Conservation (phyloP, 2,797 vertebrate genomes). For the Smutsia temminckii region DNA sequence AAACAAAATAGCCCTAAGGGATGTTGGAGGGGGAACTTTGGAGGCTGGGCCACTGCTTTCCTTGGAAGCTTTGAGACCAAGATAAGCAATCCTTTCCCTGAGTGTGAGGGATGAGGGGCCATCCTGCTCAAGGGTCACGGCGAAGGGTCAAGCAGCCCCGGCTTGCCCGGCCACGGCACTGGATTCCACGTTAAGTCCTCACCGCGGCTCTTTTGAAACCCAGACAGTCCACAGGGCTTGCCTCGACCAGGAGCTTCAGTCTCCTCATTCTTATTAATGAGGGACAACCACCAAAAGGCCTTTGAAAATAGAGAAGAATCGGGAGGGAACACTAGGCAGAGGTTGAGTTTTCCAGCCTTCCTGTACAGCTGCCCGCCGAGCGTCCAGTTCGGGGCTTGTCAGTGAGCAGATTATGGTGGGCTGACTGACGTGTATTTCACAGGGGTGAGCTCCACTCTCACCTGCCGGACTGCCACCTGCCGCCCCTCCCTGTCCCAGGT, state of each 20-base stretch:
- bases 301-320: background rate
- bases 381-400: background rate
- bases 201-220: background rate
- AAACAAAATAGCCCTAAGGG: background rate
- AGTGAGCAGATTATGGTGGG: background rate
- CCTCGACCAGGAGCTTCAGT: background rate
- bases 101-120: background rate
- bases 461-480: background rate
- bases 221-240: background rate
- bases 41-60: background rate
- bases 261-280: background rate
- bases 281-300: background rate
- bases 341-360: background rate
- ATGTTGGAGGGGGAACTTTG: background rate
- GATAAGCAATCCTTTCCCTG: background rate
- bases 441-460: background rate
- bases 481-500: background rate
- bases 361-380: background rate
- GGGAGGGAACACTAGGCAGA: background rate
- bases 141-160: background rate
- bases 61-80: background rate
- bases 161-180: background rate
- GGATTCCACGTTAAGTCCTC: background rate
- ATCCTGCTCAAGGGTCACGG: background rate
- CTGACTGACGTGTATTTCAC: background rate